Evolutionary conservation across 92 coral and sea anemone species (phyloP).

Genomic region (Phenganax subtilis): DNA sequence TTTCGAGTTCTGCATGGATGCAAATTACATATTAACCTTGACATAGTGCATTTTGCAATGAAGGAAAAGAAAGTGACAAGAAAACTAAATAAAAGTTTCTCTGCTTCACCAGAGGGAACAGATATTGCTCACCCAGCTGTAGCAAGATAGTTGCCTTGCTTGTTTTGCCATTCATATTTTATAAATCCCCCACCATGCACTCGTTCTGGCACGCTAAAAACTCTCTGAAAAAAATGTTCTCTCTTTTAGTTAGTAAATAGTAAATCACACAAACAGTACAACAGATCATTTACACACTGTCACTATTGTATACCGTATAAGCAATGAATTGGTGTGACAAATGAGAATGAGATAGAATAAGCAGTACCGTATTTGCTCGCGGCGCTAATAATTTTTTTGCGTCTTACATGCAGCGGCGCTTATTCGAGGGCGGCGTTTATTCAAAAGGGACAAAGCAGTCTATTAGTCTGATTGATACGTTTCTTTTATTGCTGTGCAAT

Average conservation of each 20-base stretch:
- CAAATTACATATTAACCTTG: too few species aligned
- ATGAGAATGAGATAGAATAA: too few species aligned
- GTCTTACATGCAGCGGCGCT: slow-evolving; percentile 39
- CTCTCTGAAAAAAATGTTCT: slow-evolving; percentile 56
- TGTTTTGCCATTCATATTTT: slow-evolving; percentile 80
- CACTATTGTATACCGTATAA: neutral
- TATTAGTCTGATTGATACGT: too few species aligned
- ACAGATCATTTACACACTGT: neutral
- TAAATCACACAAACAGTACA: neutral
- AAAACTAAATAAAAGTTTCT: neutral
- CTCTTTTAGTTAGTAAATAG: neutral
- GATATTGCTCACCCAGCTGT: slow-evolving; percentile 69
- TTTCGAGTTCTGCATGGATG: too few species aligned
- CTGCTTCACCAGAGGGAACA: neutral
- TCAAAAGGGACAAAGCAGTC: neutral
- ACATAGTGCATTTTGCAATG: neutral
- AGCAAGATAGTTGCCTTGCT: slow-evolving; percentile 89
- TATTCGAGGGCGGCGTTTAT: slow-evolving; percentile 67
- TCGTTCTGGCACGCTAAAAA: slow-evolving; percentile 91
- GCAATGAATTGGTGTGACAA: too few species aligned
- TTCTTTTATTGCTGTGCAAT: too few species aligned
- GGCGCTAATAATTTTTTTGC: too few species aligned
- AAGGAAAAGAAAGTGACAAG: neutral
- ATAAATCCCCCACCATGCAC: slow-evolving; percentile 84
- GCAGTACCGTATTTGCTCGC: too few species aligned